Percentiles rank a stretch among this genome's conserved stretches.
These are phyloP conservation scores for Drepana falcataria DNA, from an alignment of 2,888 invertebrate genomes.

Conservation along the genomic window DNA sequence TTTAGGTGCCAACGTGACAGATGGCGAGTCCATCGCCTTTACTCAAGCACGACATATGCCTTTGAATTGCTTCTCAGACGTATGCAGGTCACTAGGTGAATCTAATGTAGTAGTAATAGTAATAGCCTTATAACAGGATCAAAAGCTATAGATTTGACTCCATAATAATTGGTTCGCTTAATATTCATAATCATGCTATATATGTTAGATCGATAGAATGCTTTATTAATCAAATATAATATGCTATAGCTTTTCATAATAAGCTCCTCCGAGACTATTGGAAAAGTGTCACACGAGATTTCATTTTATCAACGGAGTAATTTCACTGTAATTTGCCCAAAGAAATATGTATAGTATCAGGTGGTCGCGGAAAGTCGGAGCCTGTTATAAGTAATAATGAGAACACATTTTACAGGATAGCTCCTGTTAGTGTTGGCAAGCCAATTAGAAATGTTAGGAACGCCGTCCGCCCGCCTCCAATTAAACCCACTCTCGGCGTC, in stretches of 20 bases:
- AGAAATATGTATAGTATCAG: slow-evolving; percentile 40
- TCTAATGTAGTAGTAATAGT: too few species aligned
- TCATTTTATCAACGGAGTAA: slow-evolving; percentile 14
- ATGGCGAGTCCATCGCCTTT: too few species aligned
- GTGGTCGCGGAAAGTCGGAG: slow-evolving; percentile 34
- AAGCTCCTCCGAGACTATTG: slow-evolving; percentile 14
- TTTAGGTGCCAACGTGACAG: too few species aligned
- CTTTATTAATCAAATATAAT: too few species aligned
- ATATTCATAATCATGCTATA: too few species aligned
- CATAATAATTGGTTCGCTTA: too few species aligned
- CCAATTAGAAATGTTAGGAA: slow-evolving; percentile 72
- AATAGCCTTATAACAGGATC: too few species aligned
- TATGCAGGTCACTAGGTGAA: too few species aligned
- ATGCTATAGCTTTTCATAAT: slow-evolving; percentile 5
- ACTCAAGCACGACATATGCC: too few species aligned
- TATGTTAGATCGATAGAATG: too few species aligned
- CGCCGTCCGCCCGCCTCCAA: slow-evolving; percentile 48
- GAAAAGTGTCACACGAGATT: slow-evolving; percentile 22
- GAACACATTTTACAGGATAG: slow-evolving; percentile 56
- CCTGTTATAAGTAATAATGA: slow-evolving; percentile 56
- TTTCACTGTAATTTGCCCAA: slow-evolving; percentile 27
- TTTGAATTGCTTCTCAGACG: too few species aligned
- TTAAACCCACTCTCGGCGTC: slow-evolving; percentile 56
- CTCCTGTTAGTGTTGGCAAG: slow-evolving; percentile 63
- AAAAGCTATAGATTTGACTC: too few species aligned